These are phyloP conservation scores for Blastobasis lacticolella DNA, from an alignment of 2,888 invertebrate species.

Conservation along the genomic window DNA sequence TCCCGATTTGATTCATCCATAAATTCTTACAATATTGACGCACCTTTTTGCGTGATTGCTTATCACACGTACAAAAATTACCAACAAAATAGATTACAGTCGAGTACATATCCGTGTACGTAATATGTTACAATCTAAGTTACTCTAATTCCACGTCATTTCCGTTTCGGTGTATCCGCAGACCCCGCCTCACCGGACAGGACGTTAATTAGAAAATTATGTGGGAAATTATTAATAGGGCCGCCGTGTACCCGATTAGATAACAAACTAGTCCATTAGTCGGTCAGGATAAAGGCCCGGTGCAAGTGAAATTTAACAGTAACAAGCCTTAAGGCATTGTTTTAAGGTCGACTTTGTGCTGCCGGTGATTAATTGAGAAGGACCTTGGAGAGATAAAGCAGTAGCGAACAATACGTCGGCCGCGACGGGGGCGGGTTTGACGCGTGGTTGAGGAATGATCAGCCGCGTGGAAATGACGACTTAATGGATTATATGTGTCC, in stretches of 20 bases:
- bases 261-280: constrained; percentile 73
- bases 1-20: no score
- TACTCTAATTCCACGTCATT: constrained; percentile 46
- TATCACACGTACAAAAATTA: no score
- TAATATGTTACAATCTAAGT: constrained; percentile 11
- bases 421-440: constrained; percentile 60
- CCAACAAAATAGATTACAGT: background rate
- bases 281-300: constrained; percentile 46
- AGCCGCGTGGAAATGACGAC: constrained; percentile 72
- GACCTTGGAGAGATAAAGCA: constrained; percentile 57
- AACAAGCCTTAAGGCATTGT: constrained; percentile 33
- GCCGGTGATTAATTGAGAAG: constrained; percentile 32
- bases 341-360: constrained; percentile 46
- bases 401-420: constrained; percentile 64
- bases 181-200: constrained; percentile 42
- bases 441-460: constrained; percentile 72
- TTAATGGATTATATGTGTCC: constrained; percentile 74
- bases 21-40: no score
- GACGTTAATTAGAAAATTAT: constrained; percentile 71
- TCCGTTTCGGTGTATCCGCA: constrained; percentile 50
- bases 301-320: constrained; percentile 21
- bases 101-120: background rate
- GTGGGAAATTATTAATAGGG: constrained; percentile 71
- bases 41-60: no score
- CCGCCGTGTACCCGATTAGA: constrained; percentile 67